These are phyloP conservation scores for Argyrosomus japonicus DNA, from an alignment of 2,113 vertebrate genomes.

Conservation along the genomic window DNA sequence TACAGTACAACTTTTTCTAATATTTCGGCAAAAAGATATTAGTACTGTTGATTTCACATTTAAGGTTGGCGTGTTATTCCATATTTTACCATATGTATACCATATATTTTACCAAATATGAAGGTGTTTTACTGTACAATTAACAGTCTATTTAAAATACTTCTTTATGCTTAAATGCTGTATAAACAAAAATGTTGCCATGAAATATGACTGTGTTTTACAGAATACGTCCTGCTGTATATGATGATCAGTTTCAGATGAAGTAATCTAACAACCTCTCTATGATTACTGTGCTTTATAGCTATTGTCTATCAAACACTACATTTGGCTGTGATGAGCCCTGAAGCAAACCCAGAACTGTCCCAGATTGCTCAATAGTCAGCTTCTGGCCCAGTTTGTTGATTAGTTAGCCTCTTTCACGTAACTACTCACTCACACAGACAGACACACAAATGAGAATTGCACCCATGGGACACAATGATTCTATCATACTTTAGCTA, in stretches of 20 bases:
- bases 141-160: too few species aligned
- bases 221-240: constrained; percentile 11
- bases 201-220: too few species aligned
- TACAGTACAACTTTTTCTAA: too few species aligned
- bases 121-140: too few species aligned
- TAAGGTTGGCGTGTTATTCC: too few species aligned
- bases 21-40: too few species aligned
- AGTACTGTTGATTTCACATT: too few species aligned
- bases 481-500: constrained; percentile 83
- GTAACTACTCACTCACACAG: constrained; percentile 80
- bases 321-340: constrained; percentile 60
- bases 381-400: constrained; percentile 74
- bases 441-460: constrained; percentile 83
- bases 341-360: constrained; percentile 62
- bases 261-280: constrained; percentile 32
- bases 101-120: too few species aligned
- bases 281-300: constrained; percentile 46
- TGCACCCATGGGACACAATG: constrained; percentile 77
- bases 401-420: constrained; percentile 77
- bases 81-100: too few species aligned
- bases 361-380: constrained; percentile 74
- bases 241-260: constrained; percentile 23
- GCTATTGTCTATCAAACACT: constrained; percentile 58
- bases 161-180: too few species aligned
- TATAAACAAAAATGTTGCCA: too few species aligned